Evolutionary conservation across 2,888 invertebrate species (phyloP), one percentile per base, ranked within the genome.

Genomic region (Zelleria hepariella): DNA sequence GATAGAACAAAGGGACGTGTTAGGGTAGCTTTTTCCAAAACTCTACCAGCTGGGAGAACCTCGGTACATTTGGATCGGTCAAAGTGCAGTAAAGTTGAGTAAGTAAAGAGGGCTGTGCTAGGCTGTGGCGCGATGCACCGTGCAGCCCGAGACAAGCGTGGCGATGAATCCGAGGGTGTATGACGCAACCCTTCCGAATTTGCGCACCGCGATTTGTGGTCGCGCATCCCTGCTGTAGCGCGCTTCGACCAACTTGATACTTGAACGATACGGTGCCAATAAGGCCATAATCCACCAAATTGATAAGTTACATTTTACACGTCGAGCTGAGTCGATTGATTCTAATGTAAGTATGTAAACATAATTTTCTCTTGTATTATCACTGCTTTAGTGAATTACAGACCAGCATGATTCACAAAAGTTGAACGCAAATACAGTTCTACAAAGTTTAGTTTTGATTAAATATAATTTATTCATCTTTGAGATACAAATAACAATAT

Each of bases 141-240:
- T 47, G 61, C 57, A 58, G 10, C 58, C 27, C 60, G 26, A 51
- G 82, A 82, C 80, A 80, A 76, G 75, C 84, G 80, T 85, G 82
- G 73, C 84, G 77, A 78, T 75, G 68, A 68, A 72, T 76, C 77
- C 77, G 76, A 70, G 75, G 70, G 67, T 57, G 58, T 54, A 74
- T 82, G 81, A 83, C 79, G 84, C 83, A 86, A 86, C 86, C 86
- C 86, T 85, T 85, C 82, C 75, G 48, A 26, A 74, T 72, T 73
- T 70, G 71, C 67, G 73, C 71, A 69, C 73, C 77, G 75, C 75
- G 79, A 78, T 78, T 80, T 79, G 83, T 66, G 82, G 81, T 77
- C 73, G 73, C 72, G 62, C 70, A 72, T 82, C 81, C 81, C 77
- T 75, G 73, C 71, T 66, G 62, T 20, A 64, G 67, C 57, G 32